phyloP scores from a whole-genome alignment of 2,113 vertebrate genomes.

The Neogale vison region DNA sequence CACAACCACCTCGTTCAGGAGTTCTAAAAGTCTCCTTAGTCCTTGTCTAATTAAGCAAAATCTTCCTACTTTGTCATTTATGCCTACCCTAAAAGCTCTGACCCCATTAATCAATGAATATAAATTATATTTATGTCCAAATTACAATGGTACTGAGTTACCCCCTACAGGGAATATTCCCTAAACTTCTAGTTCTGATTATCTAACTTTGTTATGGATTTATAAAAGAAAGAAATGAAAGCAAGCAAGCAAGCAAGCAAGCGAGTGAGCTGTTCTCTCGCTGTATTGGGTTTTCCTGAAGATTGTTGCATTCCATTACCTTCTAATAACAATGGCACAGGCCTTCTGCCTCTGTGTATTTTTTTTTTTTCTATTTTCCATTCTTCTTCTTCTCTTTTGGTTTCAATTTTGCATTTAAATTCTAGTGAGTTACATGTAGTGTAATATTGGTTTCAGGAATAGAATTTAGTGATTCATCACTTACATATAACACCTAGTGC shows the following conservation, averaged over 20 bases:
- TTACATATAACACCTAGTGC: not conserved
- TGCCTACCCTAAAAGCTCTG: not conserved
- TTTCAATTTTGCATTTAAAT: not conserved
- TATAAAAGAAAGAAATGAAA: not conserved
- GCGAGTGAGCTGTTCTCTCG: not conserved
- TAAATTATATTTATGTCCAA: not conserved
- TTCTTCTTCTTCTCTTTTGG: not conserved
- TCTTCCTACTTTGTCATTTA: not conserved
- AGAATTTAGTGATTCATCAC: not conserved
- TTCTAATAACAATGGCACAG: not conserved
- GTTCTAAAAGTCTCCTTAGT: not conserved
- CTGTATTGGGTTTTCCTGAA: not conserved
- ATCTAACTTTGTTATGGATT: not conserved
- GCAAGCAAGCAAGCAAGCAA: not conserved
- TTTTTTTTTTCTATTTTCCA: not conserved
- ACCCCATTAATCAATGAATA: not conserved
- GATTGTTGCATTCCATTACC: not conserved
- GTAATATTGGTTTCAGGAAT: not conserved
- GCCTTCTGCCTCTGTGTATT: not conserved
- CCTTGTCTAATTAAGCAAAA: not conserved
- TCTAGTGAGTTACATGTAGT: not conserved
- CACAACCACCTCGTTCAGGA: not conserved
- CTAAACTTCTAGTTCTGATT: conserved; percentile 32
- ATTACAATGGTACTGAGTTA: not conserved
- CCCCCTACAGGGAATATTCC: not conserved